Evolutionary conservation across 2,113 vertebrate species (phyloP), one percentile per base, ranked within the genome.

Genomic region (Polypterus bichir): DNA sequence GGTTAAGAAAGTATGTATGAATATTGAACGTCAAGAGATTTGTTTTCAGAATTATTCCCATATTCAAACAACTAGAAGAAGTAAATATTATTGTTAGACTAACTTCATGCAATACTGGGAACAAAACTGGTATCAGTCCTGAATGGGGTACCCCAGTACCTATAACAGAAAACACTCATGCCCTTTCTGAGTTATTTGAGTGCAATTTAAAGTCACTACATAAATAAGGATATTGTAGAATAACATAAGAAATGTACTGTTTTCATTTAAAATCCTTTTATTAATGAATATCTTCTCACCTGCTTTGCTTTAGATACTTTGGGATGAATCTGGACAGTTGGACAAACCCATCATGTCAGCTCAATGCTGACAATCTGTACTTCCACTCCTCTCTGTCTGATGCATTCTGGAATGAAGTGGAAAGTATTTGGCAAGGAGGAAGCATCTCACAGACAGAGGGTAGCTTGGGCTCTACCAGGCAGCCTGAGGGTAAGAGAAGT

Each of bases 331-430:
- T 73, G 70, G 79, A 83, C 79, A 77, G 82, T 73, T 77, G 62
- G 66, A 77, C 79, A 71, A 74, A 67, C 59, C 72, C 68, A 65
- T 77, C 67, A 71, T 78, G 74, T 73, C 82, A 80, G 68, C 71
- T 61, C 4, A 73, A 80, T 54, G 77, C 84, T 60, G 77, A 85
- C 48, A 64, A 71, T 70, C 58, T 1, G 0, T 66, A 56, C 57
- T 80, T 80, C 74, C 77, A 73, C 68, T 80, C 83, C 71, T 78
- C 73, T 27, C 77, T 72, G 0, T 74, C 92, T 82, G 88, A 90
- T 68, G 87, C 85, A 46, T 92, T 94, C 73, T 92, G 89, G 92
- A 83, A 78, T 63, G 92, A 94, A 77, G 87, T 91, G 62, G 88
- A 93, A 76, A 85, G 73, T 77, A 93, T 92, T 61, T 84, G 82